Evolutionary conservation across 2,888 invertebrate genomes (phyloP).

Genomic region (Anagyrus pseudococci): DNA sequence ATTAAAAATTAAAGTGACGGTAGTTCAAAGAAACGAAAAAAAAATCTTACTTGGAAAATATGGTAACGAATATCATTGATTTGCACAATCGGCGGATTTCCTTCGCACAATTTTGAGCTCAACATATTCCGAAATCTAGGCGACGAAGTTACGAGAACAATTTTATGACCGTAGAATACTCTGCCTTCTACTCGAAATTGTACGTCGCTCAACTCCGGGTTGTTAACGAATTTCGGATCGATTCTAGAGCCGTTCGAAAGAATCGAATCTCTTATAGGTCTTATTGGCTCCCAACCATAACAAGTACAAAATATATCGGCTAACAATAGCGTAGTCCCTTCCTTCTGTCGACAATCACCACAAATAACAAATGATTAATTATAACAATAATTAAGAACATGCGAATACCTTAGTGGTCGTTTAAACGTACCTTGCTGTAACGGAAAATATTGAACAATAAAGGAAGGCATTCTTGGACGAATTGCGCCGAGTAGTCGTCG

Average conservation of each 20-base stretch:
- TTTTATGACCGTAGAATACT: slow-evolving; percentile 92
- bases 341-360: too few species aligned
- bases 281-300: slow-evolving; percentile 86
- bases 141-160: slow-evolving; percentile 90
- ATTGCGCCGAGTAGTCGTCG: slow-evolving; percentile 87
- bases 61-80: slow-evolving; percentile 92
- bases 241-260: slow-evolving; percentile 76
- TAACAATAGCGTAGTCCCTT: slow-evolving; percentile 83
- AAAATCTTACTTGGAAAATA: slow-evolving; percentile 79
- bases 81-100: slow-evolving; percentile 83
- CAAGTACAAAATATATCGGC: slow-evolving; percentile 91
- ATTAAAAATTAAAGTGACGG: too few species aligned
- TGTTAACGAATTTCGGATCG: slow-evolving; percentile 93
- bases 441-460: slow-evolving; percentile 88
- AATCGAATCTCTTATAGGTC: slow-evolving; percentile 73
- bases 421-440: slow-evolving; percentile 77
- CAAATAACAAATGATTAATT: too few species aligned
- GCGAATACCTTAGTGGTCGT: neutral
- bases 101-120: slow-evolving; percentile 75
- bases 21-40: neutral
- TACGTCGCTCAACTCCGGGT: slow-evolving; percentile 90
- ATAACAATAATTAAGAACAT: neutral
- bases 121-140: slow-evolving; percentile 86
- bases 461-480: slow-evolving; percentile 89
- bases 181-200: slow-evolving; percentile 91